Base-by-base conservation (phyloP, 2,113 vertebrate genomes). In the Bujurquina vittata region DNA sequence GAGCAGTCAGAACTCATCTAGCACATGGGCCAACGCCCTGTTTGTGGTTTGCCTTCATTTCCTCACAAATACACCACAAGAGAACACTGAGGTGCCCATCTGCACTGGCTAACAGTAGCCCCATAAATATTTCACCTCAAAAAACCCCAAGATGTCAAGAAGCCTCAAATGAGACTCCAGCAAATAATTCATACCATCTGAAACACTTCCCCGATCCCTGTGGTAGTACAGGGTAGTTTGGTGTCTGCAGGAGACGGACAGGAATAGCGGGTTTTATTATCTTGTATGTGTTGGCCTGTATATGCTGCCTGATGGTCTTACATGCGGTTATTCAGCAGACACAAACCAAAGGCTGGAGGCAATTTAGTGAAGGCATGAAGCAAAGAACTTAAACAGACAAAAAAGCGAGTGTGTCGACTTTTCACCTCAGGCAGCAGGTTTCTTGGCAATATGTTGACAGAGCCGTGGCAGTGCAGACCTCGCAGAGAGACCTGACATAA, bases 171-270 rank as follows among this genome's bases (percentile, higher is more conserved):
- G 65, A 87, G 84, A 83, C 69, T 62, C 67, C 43, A 79, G 88
- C 88, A 88, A 94, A 93, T 92, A 92, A 94, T 94, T 94, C 83
- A 93, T 94, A 85, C 87, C 87, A 88, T 91, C 78, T 91, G 81
- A 85, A 85, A 88, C 75, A 88, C 17, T 37, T 79, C 80, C 63
- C 81, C 20, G 1, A 82, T 87, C 58, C 49, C 3, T 61, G 43
- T 49, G 57, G 74, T 63, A 86, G 59, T 14, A 59, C 56, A 69
- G 29, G 4, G 55, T 78, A 69, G 83, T 91, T 60, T 77, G 77
- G 73, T 88, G 81, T 90, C 80, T 88, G 54, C n/a, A 57, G 84
- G 29, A 77, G 59, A 55, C 79, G 84, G 67, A 52, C 43, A 83
- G 84, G 43, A 77, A 87, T 37, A 80, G 29, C 84, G 82, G 74